Conservation (phyloP, 2,888 invertebrate genomes). For the Oasisia sp. region DNA sequence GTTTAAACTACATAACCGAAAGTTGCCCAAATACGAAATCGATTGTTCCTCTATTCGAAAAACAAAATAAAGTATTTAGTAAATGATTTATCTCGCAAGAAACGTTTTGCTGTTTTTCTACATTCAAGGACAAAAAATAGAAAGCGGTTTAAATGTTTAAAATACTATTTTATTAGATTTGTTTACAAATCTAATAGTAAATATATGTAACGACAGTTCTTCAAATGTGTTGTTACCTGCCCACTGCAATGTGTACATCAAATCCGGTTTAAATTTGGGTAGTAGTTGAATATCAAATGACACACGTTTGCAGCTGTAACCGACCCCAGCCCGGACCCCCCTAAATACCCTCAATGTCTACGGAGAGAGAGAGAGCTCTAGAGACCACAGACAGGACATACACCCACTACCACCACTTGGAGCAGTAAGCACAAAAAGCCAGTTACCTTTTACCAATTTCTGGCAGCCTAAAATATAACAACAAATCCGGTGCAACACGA, state of each 20-base stretch:
- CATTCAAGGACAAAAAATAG: too few species aligned
- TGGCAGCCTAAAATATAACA: conserved; percentile 13
- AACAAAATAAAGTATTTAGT: too few species aligned
- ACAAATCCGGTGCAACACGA: background rate
- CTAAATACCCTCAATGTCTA: background rate
- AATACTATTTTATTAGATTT: background rate
- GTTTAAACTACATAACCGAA: background rate
- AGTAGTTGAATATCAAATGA: background rate
- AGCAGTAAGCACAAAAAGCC: background rate
- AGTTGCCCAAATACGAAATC: background rate
- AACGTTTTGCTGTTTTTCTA: too few species aligned
- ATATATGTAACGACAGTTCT: background rate
- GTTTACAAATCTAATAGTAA: background rate
- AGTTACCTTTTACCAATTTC: conserved; percentile 11
- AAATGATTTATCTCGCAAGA: too few species aligned
- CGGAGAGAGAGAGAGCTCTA: background rate
- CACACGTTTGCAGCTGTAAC: background rate
- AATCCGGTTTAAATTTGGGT: background rate
- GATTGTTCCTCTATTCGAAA: too few species aligned
- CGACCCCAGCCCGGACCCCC: background rate
- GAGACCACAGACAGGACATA: background rate
- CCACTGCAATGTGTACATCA: background rate
- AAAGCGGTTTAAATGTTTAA: background rate
- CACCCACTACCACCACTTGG: background rate
- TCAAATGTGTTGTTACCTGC: background rate